Conservation (phyloP, 2,113 vertebrate genomes). For the Paraplagusia blochii region DNA sequence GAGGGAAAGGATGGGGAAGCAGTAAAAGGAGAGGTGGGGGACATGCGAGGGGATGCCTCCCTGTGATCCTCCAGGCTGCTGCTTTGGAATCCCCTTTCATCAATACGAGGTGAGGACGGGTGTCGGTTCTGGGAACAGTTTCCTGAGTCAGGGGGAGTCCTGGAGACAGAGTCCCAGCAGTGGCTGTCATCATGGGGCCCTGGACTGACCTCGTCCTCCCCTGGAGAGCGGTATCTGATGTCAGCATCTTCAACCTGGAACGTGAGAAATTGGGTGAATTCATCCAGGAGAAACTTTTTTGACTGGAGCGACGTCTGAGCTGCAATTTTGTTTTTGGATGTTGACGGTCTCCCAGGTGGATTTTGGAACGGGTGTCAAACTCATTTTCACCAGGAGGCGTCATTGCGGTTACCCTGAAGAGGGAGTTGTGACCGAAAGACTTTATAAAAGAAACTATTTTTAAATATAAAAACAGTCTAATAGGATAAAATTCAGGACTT, state of each 20-base stretch:
- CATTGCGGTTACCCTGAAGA: no score
- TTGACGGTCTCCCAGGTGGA: no score
- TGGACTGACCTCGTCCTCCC: slow-evolving; percentile 46
- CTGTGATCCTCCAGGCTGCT: slow-evolving; percentile 20
- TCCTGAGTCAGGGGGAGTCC: slow-evolving; percentile 20
- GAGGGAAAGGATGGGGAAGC: slow-evolving; percentile 61
- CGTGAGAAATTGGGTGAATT: background rate
- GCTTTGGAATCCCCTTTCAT: slow-evolving; percentile 37
- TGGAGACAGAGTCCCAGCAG: slow-evolving; percentile 48
- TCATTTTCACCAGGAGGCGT: no score
- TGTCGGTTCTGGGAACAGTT: slow-evolving; percentile 34
- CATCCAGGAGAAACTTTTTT: background rate
- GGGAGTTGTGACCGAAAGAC: no score
- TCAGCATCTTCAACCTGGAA: slow-evolving; percentile 77
- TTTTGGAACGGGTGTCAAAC: no score
- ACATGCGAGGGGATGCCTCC: slow-evolving; percentile 25
- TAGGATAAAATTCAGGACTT: no score
- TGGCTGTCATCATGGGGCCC: slow-evolving; percentile 47
- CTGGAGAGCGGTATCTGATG: slow-evolving; percentile 68
- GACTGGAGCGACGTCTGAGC: background rate
- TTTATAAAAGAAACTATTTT: no score
- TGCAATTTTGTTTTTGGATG: slow-evolving; percentile 2
- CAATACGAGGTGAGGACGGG: slow-evolving; percentile 27
- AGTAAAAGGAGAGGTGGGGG: slow-evolving; percentile 33
- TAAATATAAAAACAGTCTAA: no score